A percentile compares a stretch with the other conserved stretches of the same genome.
Evolutionary conservation across 2,888 invertebrate genomes (phyloP).

Genomic region (Amphipoea oculea): DNA sequence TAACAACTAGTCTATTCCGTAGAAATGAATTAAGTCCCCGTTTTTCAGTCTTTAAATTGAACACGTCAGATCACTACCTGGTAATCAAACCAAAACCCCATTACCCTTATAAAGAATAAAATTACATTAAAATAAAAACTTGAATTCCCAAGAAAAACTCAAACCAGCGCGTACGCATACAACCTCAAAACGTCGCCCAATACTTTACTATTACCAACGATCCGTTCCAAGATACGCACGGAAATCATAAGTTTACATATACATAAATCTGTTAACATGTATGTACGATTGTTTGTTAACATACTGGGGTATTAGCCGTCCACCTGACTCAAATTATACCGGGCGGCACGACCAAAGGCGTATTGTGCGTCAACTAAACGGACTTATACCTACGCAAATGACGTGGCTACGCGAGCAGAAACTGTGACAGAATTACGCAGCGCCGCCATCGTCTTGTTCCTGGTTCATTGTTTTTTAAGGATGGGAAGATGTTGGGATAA

Average conservation of each 20-base stretch:
- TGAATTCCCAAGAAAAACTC: conserved; percentile 7
- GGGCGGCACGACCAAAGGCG: conserved; percentile 63
- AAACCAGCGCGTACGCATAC: background rate
- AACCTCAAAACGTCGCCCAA: conserved; percentile 21
- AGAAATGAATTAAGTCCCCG: background rate
- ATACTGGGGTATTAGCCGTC: conserved; percentile 52
- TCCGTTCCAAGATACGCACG: conserved; percentile 39
- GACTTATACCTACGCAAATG: conserved; percentile 65
- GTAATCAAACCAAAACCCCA: background rate
- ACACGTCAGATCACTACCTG: conserved; percentile 4
- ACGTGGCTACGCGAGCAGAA: conserved; percentile 55
- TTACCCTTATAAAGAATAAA: background rate
- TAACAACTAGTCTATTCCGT: background rate
- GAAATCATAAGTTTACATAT: conserved; percentile 55
- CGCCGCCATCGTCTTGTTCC: conserved; percentile 53
- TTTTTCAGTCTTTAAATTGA: background rate
- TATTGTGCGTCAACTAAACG: conserved; percentile 66
- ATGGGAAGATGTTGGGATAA: conserved; percentile 60
- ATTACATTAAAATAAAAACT: background rate
- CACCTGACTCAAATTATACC: conserved; percentile 62
- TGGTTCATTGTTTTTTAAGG: conserved; percentile 62
- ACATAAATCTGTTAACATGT: conserved; percentile 45
- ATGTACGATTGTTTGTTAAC: conserved; percentile 55
- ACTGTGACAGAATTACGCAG: conserved; percentile 63
- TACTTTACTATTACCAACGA: conserved; percentile 31